phyloP scores from a whole-genome alignment of 2,888 invertebrate species.

The Phyto melanocephala region DNA sequence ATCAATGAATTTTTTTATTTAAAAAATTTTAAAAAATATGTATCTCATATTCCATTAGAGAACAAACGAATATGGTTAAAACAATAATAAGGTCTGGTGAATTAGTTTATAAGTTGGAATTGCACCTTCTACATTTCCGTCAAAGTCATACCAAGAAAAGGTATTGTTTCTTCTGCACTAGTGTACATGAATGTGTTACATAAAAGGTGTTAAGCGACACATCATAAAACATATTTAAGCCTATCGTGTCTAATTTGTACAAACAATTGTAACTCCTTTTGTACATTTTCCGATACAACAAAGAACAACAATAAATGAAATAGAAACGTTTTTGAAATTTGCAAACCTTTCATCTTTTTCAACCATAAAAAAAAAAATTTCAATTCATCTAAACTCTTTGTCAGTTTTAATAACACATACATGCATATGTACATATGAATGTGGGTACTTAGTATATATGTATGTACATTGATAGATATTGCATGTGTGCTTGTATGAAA shows the following conservation, averaged over 20 bases:
- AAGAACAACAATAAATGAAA: neutral
- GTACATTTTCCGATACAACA: neutral
- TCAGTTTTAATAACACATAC: neutral
- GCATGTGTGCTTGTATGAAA: neutral
- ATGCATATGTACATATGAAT: neutral
- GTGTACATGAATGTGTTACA: neutral
- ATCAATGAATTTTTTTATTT: too few relatives aligned
- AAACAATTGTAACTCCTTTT: neutral
- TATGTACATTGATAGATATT: neutral
- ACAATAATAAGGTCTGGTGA: too few relatives aligned
- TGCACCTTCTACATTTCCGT: too few relatives aligned
- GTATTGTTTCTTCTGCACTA: too few relatives aligned
- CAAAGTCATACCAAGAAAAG: too few relatives aligned
- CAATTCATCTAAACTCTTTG: conserved; percentile 21
- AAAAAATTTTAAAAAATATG: too few relatives aligned
- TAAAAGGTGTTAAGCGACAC: neutral
- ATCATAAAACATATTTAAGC: neutral
- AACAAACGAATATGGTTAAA: too few relatives aligned
- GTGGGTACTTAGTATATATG: neutral
- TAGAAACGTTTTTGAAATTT: conserved; percentile 6
- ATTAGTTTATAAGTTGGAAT: too few relatives aligned
- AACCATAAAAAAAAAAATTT: too few relatives aligned
- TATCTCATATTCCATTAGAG: too few relatives aligned
- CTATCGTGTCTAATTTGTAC: neutral
- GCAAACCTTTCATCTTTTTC: conserved; percentile 50